Evolutionary conservation across 1,140 invertebrate genomes (phyloP).

Genomic region (Drosophila bifasciata): DNA sequence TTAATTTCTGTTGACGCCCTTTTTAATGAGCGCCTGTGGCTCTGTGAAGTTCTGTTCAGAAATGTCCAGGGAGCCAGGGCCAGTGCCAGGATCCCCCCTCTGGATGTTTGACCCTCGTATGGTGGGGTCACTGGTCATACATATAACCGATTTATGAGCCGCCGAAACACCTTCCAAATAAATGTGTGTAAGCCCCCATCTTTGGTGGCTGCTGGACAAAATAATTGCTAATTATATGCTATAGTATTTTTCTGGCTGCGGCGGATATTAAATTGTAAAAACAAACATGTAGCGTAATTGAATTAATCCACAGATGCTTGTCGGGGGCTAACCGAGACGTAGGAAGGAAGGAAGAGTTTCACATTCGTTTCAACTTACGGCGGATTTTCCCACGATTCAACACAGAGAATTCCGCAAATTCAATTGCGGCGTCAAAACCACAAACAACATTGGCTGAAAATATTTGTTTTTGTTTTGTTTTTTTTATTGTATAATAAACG

Average conservation of each 20-base stretch:
- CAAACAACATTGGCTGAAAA: slow-evolving; percentile 58
- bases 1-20: slow-evolving; percentile 48
- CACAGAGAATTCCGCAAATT: slow-evolving; percentile 11
- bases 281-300: slow-evolving; percentile 42
- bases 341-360: slow-evolving; percentile 3
- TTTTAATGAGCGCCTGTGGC: slow-evolving; percentile 56
- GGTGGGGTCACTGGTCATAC: slow-evolving; percentile 46
- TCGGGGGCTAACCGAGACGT: background rate
- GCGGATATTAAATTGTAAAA: slow-evolving; percentile 4
- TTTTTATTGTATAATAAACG: background rate
- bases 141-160: slow-evolving; percentile 47
- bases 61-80: background rate
- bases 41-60: slow-evolving; percentile 1
- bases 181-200: slow-evolving; percentile 13
- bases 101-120: background rate
- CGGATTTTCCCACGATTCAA: slow-evolving; percentile 7
- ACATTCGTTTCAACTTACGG: background rate
- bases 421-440: slow-evolving; percentile 40
- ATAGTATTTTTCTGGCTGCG: slow-evolving; percentile 10
- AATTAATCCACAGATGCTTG: slow-evolving; percentile 56
- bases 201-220: slow-evolving; percentile 25
- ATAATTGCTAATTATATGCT: slow-evolving; percentile 49
- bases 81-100: too few relatives aligned
- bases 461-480: slow-evolving; percentile 56
- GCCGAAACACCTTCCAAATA: slow-evolving; percentile 4